Evolutionary conservation across 1,140 invertebrate genomes (phyloP).

Genomic region (Stratiolaelaps scimitus): DNA sequence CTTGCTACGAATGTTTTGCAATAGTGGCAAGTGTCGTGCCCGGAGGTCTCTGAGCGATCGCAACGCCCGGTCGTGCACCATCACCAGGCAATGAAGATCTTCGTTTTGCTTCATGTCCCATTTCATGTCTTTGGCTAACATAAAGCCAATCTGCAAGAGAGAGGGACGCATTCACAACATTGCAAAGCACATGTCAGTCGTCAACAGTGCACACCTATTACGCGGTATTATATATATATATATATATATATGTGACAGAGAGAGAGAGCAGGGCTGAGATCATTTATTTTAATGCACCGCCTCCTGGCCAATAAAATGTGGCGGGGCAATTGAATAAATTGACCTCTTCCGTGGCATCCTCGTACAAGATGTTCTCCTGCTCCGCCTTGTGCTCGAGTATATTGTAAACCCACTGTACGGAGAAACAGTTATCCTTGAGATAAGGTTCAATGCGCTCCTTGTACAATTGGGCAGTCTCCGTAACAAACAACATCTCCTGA

Average conservation of each 20-base stretch:
- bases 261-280: too few relatives aligned
- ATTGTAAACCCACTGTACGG: conserved; percentile 87
- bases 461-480: conserved; percentile 74
- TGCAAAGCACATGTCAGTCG: background rate
- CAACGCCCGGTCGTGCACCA: conserved; percentile 57
- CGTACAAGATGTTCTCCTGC: conserved; percentile 66
- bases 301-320: too few relatives aligned
- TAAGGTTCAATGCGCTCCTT: conserved; percentile 60
- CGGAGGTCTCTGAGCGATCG: conserved; percentile 71
- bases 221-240: too few relatives aligned
- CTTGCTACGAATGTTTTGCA: conserved; percentile 64
- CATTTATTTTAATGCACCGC: too few relatives aligned
- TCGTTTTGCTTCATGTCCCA: conserved; percentile 57
- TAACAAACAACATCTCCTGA: conserved; percentile 57
- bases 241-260: too few relatives aligned
- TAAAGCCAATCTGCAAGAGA: conserved; percentile 55
- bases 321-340: conserved; percentile 32
- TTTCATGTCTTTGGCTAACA: conserved; percentile 80
- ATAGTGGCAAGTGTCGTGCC: conserved; percentile 58
- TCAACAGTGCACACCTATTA: too few relatives aligned
- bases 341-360: conserved; percentile 56
- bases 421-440: conserved; percentile 56
- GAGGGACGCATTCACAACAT: background rate
- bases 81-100: conserved; percentile 67
- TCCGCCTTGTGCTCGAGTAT: conserved; percentile 81